Evolutionary conservation across 2,888 invertebrate genomes (phyloP), one percentile per base, ranked within the genome.

Genomic region (Ectemnius cavifrons): DNA sequence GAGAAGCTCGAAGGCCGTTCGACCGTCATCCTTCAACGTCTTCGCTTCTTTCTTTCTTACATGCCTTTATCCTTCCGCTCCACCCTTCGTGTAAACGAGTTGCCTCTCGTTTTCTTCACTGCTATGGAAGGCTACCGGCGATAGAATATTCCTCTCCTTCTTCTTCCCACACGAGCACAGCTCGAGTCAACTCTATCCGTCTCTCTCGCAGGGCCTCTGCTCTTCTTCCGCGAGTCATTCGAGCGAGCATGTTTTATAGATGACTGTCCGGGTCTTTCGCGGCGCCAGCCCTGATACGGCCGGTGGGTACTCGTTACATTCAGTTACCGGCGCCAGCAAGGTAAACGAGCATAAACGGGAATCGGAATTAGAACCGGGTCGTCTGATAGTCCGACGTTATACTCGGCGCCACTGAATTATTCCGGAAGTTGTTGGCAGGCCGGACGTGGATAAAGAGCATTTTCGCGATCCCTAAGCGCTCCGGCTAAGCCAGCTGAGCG

Each of bases 161-260:
- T 52, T 14, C 52, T 52, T 52, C 2, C 16, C 52, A 52, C 16
- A 11, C 8, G 1, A 1, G 16, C 11, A 13, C 0, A 16, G 5
- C 68, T 63, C 65, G 63, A 64, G 14, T 63, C 63, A 62, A 52
- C 8, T 66, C 60, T 49, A 71, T 75, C 66, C 58, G 76, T 52
- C 63, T 70, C 62, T 27, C n/a, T 14, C 49, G 60, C 63, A 64
- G 52, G 27, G 63, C 20, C 46, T 63, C 66, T 57, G 63, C 37
- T 52, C n/a, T 16, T 52, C 56, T 73, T 37, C 37, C 37, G 37
- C 37, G 37, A 37, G 37, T 37, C 72, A 20, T 66, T 66, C 65
- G 63, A 58, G 70, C 71, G 63, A 56, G 62, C 77, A 84, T 86
- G 82, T 86, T 86, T 86, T 86, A 86, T 86, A 80, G 82, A 86